phyloP scores from a whole-genome alignment of 30 jellyfish, hydroid and myxozoan species.

The Aurelia sp. region DNA sequence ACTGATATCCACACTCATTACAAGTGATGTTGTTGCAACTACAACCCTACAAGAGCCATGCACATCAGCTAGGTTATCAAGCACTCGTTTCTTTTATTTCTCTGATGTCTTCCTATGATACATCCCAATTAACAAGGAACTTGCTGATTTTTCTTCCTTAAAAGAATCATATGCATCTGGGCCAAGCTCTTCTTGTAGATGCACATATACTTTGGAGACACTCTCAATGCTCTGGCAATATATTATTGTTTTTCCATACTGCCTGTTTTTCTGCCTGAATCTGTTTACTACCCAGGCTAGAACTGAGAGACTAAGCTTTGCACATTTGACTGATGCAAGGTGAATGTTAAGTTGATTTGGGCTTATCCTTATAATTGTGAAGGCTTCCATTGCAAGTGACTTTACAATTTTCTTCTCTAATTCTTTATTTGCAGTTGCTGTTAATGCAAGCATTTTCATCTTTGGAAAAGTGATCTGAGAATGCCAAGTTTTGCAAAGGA shows the following conservation, averaged over 20 bases:
- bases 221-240: slow-evolving; percentile 40
- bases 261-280: slow-evolving; percentile 3
- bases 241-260: slow-evolving; percentile 15
- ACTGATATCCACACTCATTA: slow-evolving; percentile 41
- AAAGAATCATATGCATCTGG: not conserved
- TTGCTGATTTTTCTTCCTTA: not conserved
- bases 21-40: slow-evolving; percentile 47
- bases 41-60: slow-evolving; percentile 40
- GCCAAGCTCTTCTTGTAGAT: slow-evolving; percentile 27
- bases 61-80: not conserved
- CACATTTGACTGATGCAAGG: not conserved
- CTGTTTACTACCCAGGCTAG: slow-evolving; percentile 29
- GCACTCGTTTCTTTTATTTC: slow-evolving; percentile 14
- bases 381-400: no score
- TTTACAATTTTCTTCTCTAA: no score
- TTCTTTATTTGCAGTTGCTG: no score
- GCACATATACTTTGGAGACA: slow-evolving; percentile 18
- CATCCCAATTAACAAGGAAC: slow-evolving; percentile 22
- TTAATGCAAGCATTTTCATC: no score
- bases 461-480: no score
- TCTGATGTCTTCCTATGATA: slow-evolving; percentile 22
- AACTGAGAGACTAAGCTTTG: slow-evolving; percentile 6
- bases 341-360: slow-evolving; percentile 31
- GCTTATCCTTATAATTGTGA: no score
- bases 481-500: slow-evolving; percentile 27